A percentile compares a stretch with the other conserved stretches of the same genome.
Conservation (phyloP, 2,113 vertebrate species). For the Hippolais icterina region DNA sequence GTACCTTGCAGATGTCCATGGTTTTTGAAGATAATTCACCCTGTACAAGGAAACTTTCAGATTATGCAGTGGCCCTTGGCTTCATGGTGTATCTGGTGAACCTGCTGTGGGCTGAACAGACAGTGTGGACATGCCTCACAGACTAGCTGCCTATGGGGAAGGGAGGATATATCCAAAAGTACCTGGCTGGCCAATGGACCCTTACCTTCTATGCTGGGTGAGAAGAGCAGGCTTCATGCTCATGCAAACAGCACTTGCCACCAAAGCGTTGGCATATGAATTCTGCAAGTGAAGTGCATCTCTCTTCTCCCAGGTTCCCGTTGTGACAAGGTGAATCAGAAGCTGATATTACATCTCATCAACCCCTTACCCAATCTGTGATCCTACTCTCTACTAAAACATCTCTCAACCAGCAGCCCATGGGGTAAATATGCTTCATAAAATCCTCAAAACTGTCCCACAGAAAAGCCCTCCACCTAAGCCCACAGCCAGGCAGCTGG, state of each 20-base stretch:
- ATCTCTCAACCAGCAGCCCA: neutral
- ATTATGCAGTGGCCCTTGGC: neutral
- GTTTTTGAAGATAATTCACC: neutral
- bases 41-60: neutral
- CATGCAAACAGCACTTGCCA: neutral
- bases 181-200: neutral
- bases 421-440: neutral
- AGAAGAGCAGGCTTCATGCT: neutral
- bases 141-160: neutral
- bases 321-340: neutral
- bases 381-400: neutral
- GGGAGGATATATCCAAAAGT: neutral
- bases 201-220: neutral
- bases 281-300: neutral
- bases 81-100: neutral
- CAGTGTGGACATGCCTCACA: neutral
- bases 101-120: neutral
- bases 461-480: neutral
- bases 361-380: neutral
- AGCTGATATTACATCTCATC: neutral
- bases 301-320: neutral
- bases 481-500: neutral
- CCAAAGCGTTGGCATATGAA: accelerated
- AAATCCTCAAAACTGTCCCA: neutral
- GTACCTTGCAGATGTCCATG: neutral